Evolutionary conservation across 2,888 invertebrate genomes (phyloP).

Genomic region (Taphrorychus bicolor): DNA sequence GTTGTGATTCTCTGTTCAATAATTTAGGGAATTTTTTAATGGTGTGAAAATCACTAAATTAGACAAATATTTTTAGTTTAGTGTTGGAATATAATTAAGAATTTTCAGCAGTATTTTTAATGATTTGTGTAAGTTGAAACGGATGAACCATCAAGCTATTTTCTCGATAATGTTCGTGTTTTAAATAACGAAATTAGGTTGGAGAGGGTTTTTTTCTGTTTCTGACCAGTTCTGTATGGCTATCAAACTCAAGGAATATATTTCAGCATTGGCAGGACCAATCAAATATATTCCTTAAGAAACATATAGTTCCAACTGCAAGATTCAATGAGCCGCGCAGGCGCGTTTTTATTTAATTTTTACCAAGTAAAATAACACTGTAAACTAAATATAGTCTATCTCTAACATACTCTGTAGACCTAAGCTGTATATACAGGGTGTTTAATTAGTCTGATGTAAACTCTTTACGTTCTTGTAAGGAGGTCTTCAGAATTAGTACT

Average conservation of each 20-base stretch:
- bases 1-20: not conserved
- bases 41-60: not conserved
- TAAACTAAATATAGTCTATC: too few relatives aligned
- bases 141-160: too few relatives aligned
- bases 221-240: too few relatives aligned
- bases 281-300: not conserved
- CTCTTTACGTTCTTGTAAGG: not conserved
- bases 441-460: too few relatives aligned
- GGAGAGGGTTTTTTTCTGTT: too few relatives aligned
- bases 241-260: not conserved
- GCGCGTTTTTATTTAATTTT: not conserved
- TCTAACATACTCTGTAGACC: too few relatives aligned
- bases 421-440: too few relatives aligned
- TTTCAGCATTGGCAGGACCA: not conserved
- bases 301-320: not conserved
- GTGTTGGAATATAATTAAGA: not conserved
- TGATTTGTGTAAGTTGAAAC: too few relatives aligned
- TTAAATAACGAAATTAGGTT: too few relatives aligned
- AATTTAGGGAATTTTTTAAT: not conserved
- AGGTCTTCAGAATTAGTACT: too few relatives aligned
- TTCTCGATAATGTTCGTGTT: too few relatives aligned
- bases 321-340: not conserved
- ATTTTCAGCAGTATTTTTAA: not conserved
- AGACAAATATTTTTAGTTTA: not conserved
- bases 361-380: too few relatives aligned